Percentiles rank a stretch among this genome's conserved stretches.
phyloP scores from a whole-genome alignment of 2,888 invertebrate species.

The Trissonchulus sp. region DNA sequence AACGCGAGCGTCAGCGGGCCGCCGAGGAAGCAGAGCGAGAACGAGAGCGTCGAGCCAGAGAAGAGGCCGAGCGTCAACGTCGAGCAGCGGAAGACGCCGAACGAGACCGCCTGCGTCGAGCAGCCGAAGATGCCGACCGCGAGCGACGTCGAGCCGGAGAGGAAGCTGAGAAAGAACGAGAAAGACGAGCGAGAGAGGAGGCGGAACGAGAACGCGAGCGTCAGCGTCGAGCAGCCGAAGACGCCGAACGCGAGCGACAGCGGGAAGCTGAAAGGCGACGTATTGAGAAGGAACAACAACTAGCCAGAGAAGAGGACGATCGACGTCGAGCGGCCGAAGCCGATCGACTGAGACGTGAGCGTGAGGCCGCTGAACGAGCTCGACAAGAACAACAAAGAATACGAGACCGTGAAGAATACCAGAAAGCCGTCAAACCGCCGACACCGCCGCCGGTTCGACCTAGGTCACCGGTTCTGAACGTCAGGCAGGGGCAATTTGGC shows the following conservation, averaged over 20 bases:
- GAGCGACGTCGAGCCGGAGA: constrained; percentile 4
- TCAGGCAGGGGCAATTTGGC: not conserved
- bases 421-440: not conserved
- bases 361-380: not conserved
- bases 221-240: constrained; percentile 8
- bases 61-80: not conserved
- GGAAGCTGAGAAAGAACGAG: not conserved
- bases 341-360: not conserved
- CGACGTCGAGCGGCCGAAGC: constrained; percentile 17
- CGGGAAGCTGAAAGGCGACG: not conserved
- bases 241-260: not conserved
- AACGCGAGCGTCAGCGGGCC: not conserved
- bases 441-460: not conserved
- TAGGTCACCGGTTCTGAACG: not conserved
- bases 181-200: not conserved
- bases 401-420: not conserved
- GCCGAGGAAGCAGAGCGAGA: not conserved
- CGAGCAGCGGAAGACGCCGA: not conserved
- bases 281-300: not conserved
- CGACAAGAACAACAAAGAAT: not conserved
- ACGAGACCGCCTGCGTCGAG: not conserved
- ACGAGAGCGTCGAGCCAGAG: not conserved
- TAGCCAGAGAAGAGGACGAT: not conserved
- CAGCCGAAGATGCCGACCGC: not conserved
- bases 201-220: constrained; percentile 23